A percentile compares a stretch with the other conserved stretches of the same genome.
Evolutionary conservation across 35 echinoderm and acorn worm genomes (phyloP).

Genomic region (Lytechinus pictus): DNA sequence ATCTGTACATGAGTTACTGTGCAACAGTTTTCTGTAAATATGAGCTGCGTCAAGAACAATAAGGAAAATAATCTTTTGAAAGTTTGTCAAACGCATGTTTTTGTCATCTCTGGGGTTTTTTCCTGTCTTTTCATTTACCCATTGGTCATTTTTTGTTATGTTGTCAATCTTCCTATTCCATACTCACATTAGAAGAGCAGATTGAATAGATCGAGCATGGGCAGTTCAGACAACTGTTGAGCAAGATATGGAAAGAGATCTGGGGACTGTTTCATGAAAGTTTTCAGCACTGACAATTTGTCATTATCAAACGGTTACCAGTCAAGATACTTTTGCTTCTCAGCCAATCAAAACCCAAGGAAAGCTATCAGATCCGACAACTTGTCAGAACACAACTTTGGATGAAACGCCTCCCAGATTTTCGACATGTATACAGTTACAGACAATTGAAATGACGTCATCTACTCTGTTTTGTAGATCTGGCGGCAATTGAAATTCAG

Average conservation of each 20-base stretch:
- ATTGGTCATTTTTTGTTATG: not conserved
- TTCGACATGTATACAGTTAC: not conserved
- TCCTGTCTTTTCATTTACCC: not conserved
- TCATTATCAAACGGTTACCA: too few relatives aligned
- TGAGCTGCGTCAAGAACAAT: slow-evolving; percentile 1
- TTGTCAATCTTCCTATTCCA: not conserved
- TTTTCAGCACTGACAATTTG: too few relatives aligned
- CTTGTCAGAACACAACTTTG: too few relatives aligned
- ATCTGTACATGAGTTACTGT: not conserved
- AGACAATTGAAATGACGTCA: not conserved
- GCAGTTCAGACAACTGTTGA: not conserved
- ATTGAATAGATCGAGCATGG: not conserved
- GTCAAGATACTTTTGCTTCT: too few relatives aligned
- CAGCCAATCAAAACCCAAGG: too few relatives aligned
- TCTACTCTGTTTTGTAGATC: too few relatives aligned
- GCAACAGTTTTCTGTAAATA: not conserved
- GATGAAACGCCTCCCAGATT: not conserved
- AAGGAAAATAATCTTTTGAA: not conserved
- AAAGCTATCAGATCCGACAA: too few relatives aligned
- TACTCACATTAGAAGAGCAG: not conserved
- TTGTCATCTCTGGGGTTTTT: not conserved
- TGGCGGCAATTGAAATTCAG: too few relatives aligned
- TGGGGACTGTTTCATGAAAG: too few relatives aligned
- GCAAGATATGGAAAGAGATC: not conserved
- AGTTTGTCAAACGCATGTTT: not conserved